Evolutionary conservation across 2,113 vertebrate species (phyloP).

Genomic region (western clawed frog (Xenopus tropicalis)): UCB_Xtro_10.0 CM004450.2:89541501-89542000

Average conservation of each 20-base stretch:
- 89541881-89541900: not conserved
- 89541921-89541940: conserved; percentile 4
- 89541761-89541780: conserved; percentile 4
- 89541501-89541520: conserved; percentile 39
- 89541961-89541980: conserved; percentile 29
- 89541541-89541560: conserved; percentile 24
- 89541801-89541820: not conserved
- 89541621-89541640: conserved; percentile 47
- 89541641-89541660: conserved; percentile 46
- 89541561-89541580: conserved; percentile 34
- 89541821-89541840: not conserved
- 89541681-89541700: no score
- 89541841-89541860: not conserved
- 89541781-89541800: not conserved
- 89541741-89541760: not conserved
- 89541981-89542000: conserved; percentile 30
- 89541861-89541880: not conserved
- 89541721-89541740: not conserved
- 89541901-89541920: not conserved
- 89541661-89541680: conserved; percentile 22
- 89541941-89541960: conserved; percentile 26
- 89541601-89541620: conserved; percentile 43
- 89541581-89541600: conserved; percentile 36
- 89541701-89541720: not conserved
- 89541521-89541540: conserved; percentile 32